phyloP scores from a whole-genome alignment of 2,113 vertebrate species.

The Halcyon senegalensis region DNA sequence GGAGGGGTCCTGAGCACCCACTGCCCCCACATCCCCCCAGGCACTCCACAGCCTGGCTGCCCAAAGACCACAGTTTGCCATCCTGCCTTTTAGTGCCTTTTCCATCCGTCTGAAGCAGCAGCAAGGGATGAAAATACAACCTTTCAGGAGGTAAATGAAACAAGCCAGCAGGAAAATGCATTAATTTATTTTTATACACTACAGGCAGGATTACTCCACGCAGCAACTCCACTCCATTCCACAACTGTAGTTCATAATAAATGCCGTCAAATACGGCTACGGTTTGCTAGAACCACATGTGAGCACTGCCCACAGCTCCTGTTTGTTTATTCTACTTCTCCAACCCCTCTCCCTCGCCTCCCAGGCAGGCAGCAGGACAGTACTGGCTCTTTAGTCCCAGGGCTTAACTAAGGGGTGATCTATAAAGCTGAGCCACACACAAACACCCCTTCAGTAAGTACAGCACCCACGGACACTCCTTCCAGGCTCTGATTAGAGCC shows the following conservation, averaged over 20 bases:
- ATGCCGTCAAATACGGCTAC: background rate
- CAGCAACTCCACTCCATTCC: no score
- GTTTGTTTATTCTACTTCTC: background rate
- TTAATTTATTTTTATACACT: background rate
- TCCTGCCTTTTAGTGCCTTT: background rate
- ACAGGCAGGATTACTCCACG: background rate
- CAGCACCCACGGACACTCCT: background rate
- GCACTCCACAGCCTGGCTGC: accelerated
- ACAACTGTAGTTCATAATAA: background rate
- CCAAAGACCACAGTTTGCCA: background rate
- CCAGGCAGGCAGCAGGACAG: background rate
- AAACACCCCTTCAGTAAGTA: background rate
- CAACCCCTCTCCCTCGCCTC: background rate
- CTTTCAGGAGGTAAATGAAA: accelerated
- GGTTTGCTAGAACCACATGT: background rate
- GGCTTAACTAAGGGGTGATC: background rate
- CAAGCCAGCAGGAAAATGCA: background rate
- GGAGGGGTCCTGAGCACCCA: background rate
- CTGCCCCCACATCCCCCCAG: background rate
- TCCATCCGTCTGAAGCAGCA: background rate
- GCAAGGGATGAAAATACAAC: background rate
- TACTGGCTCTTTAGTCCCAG: background rate
- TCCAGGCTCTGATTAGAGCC: background rate
- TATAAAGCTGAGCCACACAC: background rate
- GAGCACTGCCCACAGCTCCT: background rate